A percentile compares a stretch with the other conserved stretches of the same genome.
Evolutionary conservation across 2,113 vertebrate genomes (phyloP).

Genomic region (Leuciscus idus): DNA sequence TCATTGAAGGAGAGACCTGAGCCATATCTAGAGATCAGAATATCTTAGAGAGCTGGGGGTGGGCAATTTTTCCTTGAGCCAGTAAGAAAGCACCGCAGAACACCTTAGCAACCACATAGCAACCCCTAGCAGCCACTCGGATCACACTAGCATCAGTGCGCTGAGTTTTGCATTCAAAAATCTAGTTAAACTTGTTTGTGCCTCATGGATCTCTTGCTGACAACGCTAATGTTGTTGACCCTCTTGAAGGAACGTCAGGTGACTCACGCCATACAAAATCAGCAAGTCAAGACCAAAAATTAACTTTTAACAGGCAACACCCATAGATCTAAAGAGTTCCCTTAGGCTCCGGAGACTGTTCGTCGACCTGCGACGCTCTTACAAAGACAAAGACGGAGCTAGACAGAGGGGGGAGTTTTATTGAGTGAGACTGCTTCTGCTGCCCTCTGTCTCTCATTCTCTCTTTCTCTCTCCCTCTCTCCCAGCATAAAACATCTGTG

Average conservation of each 20-base stretch:
- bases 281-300: slow-evolving; percentile 50
- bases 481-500: slow-evolving; percentile 78
- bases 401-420: slow-evolving; percentile 75
- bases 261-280: slow-evolving; percentile 63
- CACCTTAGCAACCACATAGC: not conserved
- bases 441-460: slow-evolving; percentile 68
- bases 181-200: slow-evolving; percentile 29
- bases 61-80: not conserved
- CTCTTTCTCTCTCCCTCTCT: slow-evolving; percentile 52
- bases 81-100: not conserved
- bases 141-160: not conserved
- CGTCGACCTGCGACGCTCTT: slow-evolving; percentile 22
- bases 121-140: not conserved
- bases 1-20: not conserved
- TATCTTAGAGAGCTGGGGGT: not conserved
- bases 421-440: slow-evolving; percentile 76
- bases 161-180: not conserved
- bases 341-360: slow-evolving; percentile 65
- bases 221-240: not conserved
- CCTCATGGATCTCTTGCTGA: not conserved
- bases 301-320: slow-evolving; percentile 66
- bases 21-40: not conserved
- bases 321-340: slow-evolving; percentile 71
- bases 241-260: slow-evolving; percentile 68
- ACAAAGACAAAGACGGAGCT: slow-evolving; percentile 55